Base-by-base conservation (phyloP, 1,140 invertebrate genomes). In the Drosophila chauvacae region DNA sequence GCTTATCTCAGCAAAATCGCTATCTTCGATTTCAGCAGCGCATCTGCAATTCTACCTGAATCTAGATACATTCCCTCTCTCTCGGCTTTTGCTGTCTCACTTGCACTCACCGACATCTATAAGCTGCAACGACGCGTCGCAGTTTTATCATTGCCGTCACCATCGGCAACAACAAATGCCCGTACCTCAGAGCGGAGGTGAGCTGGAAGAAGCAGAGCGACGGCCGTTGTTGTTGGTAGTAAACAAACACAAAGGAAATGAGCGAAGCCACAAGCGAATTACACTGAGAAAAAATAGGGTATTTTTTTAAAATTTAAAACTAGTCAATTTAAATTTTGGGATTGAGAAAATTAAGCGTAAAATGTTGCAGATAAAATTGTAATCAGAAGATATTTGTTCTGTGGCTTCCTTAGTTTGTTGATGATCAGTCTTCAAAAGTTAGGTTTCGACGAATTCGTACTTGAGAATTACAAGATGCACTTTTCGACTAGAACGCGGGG, bases 171-270 rank as follows among this genome's bases (percentile, higher is more conserved):
- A 72, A 71, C 69, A 72, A 71, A 56, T 50, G 47, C 65, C 16
- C 33, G 20, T 30, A 33, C 42, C 68, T 33, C 35, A 35, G 28
- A 71, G 42, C 66, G 28, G 37, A 72, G 69, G 69, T 72, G 65
- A 72, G 44, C 18, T 72, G 28, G 53, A 65, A 56, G 72, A 76
- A 53, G 73, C 55, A 76, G 60, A 60, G 48, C 53, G 51, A 44
- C 60, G 41, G 59, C 37, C 23, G 50, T 51, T 57, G 74, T 78
- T 77, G 76, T 79, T 78, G 76, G 75, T 78, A 79, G 48, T 64
- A 78, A 78, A 60, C 48, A 78, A 64, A 53, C 56, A 53, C 55
- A 63, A 62, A 55, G 59, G 70, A 71, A 71, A 30, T 70, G 45
- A 72, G 48, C 47, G 59, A 76, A 59, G 59, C 39, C 60, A 71